phyloP scores from a whole-genome alignment of 2,888 invertebrate genomes.

The Dasysyrphus albostriatus region DNA sequence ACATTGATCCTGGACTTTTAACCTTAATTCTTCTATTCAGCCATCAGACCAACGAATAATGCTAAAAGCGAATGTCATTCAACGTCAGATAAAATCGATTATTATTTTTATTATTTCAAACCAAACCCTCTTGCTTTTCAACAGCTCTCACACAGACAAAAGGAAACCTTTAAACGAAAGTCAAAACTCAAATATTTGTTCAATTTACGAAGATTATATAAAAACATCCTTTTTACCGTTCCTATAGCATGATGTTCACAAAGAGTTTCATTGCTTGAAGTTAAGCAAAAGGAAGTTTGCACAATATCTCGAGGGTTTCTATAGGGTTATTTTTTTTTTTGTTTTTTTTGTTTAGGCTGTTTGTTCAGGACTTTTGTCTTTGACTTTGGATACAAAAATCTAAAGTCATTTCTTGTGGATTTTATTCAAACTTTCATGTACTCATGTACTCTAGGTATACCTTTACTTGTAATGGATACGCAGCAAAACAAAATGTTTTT shows the following conservation, averaged over 20 bases:
- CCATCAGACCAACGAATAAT: background rate
- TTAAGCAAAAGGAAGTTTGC: conserved; percentile 19
- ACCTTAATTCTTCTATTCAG: background rate
- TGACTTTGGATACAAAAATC: conserved; percentile 2
- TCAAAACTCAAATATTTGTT: conserved; percentile 40
- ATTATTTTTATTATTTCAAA: conserved; percentile 6
- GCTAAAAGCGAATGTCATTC: background rate
- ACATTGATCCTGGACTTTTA: conserved; percentile 16
- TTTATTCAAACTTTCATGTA: conserved; percentile 13
- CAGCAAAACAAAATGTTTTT: conserved; percentile 15
- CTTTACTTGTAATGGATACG: conserved; percentile 1
- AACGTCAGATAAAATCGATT: conserved; percentile 27
- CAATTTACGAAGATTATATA: conserved; percentile 31
- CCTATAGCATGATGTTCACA: background rate
- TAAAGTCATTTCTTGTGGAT: conserved; percentile 13
- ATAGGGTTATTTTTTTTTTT: background rate
- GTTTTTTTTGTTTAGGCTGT: conserved; percentile 21
- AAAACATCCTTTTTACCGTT: conserved; percentile 27
- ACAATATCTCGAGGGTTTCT: conserved; percentile 15
- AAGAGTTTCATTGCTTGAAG: background rate
- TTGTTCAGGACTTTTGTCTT: conserved; percentile 13
- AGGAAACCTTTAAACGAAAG: conserved; percentile 18
- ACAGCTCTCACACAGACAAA: too few species aligned
- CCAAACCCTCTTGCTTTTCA: background rate
- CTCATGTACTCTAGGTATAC: too few species aligned